Percentiles rank a stretch among this genome's conserved stretches.
Conservation (phyloP, 1,140 invertebrate species). For the Triops longicaudatus region DNA sequence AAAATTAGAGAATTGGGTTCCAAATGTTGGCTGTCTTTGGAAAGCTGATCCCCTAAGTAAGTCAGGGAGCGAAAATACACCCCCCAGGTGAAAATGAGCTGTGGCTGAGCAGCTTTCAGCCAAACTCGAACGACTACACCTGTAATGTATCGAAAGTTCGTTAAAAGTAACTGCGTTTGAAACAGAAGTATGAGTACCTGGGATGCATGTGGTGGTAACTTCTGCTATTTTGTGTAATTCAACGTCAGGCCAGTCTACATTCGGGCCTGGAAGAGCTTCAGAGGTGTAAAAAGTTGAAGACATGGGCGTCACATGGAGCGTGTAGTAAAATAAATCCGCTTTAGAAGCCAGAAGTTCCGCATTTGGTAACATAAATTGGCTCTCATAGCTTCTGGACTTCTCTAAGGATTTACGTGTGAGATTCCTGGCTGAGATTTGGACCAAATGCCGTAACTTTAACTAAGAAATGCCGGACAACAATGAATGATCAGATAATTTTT, state of each 20-base stretch:
- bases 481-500: neutral
- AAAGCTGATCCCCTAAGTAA: conserved; percentile 63
- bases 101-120: conserved; percentile 39
- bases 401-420: neutral
- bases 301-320: conserved; percentile 67
- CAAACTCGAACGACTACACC: conserved; percentile 51
- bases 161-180: conserved; percentile 30
- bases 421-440: conserved; percentile 1
- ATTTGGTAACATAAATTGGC: neutral
- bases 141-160: conserved; percentile 33
- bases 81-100: conserved; percentile 65
- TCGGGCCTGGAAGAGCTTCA: conserved; percentile 59
- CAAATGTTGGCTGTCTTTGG: conserved; percentile 60
- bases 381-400: neutral
- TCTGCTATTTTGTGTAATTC: conserved; percentile 43
- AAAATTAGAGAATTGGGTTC: conserved; percentile 72
- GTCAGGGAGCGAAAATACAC: conserved; percentile 71
- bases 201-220: conserved; percentile 33
- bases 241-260: conserved; percentile 67
- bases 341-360: neutral
- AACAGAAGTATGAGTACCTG: conserved; percentile 34
- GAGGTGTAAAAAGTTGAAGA: conserved; percentile 79
- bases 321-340: conserved; percentile 50
- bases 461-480: neutral
- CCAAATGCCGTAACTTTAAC: neutral